Base-by-base conservation (phyloP, 2,888 invertebrate genomes). In the Metopia argyrocephala region DNA sequence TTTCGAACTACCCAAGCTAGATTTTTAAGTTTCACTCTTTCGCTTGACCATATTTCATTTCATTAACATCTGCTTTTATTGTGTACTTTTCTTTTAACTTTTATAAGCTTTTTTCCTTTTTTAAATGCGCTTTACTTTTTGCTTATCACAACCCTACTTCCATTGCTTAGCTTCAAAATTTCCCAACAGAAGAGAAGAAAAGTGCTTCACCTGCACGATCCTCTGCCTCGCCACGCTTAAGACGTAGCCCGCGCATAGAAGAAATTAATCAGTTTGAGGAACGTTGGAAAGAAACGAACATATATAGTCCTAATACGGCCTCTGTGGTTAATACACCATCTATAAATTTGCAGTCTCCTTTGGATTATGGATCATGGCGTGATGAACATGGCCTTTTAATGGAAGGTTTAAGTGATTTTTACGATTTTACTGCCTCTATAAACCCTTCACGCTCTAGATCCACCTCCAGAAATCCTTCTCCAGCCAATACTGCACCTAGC, bases 401-500 rank as follows among this genome's bases (percentile, higher is more conserved):
- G 86, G 87, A 90, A 82, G 90, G 90, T 0, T 76, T 90, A 2
- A 90, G 90, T 80, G 90, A 90, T 64, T 90, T 90, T 50, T 90
- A 90, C 25, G 90, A 90, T 54, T 90, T 90, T 68, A 86, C 88
- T 7, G 90, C 89, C 20, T 89, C 90, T 0, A 84, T 87, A 0
- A 90, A 90, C 79, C 90, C 89, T 1, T 89, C 89, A 0, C 84
- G 90, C 64, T 89, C 89, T 1, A 85, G 87, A 9, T 85, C 88
- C 0, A 66, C 73, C 0, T 89, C 89, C 0, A 83, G 89, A 21
- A 85, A 86, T 83, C 73, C 86, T 0, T 86, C 89, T 5, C 87
- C 89, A n/a, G 78, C 82, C 5, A 74, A 69, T 25, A 80, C 84
- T 2, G 82, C 80, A 15, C 81, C 83, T 6, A 82, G 31, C 54